Evolutionary conservation across 1,140 invertebrate species (phyloP), one percentile per base, ranked within the genome.

Genomic region (Vanessa atalanta): DNA sequence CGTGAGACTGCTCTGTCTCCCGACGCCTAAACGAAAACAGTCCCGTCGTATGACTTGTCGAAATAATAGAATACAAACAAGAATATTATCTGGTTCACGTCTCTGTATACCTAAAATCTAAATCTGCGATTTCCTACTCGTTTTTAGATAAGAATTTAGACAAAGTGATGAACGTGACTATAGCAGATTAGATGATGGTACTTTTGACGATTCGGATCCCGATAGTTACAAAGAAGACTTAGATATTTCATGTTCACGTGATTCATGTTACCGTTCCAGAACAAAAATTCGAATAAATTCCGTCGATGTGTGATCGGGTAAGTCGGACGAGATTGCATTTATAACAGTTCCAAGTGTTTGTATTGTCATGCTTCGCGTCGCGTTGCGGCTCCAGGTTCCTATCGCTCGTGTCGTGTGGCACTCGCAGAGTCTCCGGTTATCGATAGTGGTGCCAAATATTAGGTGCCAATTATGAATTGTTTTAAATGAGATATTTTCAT

Each of bases 381-480:
- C 31, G 37, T 43, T 43, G 37, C 37, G 37, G 1, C 37, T 43
- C 37, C 37, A 43, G 37, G 37, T 43, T 43, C 37, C 37, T 43
- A 43, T 8, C 37, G 37, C 37, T 43, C 37, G 37, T 9, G 37
- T 43, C 37, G 37, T 37, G 31, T 37, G 1, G 31, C 31, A 37
- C 31, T 37, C 31, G 31, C 31, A 37, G 31, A 2, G 0, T 9
- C 7, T 9, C 9, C 37, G 9, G 53, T 26, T 57, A 57, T 1
- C 51, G 55, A 64, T 43, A 71, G 76, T 66, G 77, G 77, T 88
- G 87, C 85, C 87, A 88, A 87, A 83, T 82, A 72, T 61, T 64
- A 82, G 86, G 86, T 87, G 86, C 84, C 86, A 88, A 88, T 77
- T 61, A 14, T 51, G 67, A 31, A 26, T 65, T 74, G 50, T 47